Percentiles rank a stretch among this genome's conserved stretches.
Conservation (phyloP, 2,113 vertebrate genomes). For the Origma solitaria region DNA sequence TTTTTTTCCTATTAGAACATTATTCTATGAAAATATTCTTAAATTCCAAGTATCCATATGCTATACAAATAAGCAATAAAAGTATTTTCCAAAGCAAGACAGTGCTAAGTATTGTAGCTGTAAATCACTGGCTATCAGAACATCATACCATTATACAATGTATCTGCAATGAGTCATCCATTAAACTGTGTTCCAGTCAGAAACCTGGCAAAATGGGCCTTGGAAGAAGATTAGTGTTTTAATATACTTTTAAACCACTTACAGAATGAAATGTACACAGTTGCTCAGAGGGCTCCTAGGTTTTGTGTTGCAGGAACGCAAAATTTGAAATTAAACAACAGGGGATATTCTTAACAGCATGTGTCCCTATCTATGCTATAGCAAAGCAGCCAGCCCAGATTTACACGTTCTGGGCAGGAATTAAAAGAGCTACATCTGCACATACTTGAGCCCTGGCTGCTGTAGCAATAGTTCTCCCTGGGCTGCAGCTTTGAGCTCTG, state of each 20-base stretch:
- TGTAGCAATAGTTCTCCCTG: neutral
- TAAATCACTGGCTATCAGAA: conserved; percentile 33
- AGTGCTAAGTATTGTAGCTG: neutral
- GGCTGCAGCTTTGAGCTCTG: neutral
- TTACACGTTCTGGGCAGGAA: neutral
- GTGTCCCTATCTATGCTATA: neutral
- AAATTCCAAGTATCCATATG: neutral
- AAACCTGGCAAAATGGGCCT: neutral
- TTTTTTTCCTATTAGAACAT: neutral
- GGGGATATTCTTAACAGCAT: neutral
- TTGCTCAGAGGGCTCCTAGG: neutral
- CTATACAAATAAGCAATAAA: conserved; percentile 26
- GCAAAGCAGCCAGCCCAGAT: neutral
- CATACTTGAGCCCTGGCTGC: neutral
- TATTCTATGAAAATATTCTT: neutral
- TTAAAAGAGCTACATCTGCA: neutral
- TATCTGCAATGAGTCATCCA: conserved; percentile 11
- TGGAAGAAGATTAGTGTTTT: neutral
- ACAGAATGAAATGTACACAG: neutral
- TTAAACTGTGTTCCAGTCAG: conserved; percentile 23
- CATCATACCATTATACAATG: neutral
- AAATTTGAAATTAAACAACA: neutral
- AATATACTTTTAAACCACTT: conserved; percentile 8
- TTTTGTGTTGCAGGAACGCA: neutral
- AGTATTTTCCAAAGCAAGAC: neutral